Conservation (phyloP, 1,140 invertebrate genomes). For the Bradysia coprophila region DNA sequence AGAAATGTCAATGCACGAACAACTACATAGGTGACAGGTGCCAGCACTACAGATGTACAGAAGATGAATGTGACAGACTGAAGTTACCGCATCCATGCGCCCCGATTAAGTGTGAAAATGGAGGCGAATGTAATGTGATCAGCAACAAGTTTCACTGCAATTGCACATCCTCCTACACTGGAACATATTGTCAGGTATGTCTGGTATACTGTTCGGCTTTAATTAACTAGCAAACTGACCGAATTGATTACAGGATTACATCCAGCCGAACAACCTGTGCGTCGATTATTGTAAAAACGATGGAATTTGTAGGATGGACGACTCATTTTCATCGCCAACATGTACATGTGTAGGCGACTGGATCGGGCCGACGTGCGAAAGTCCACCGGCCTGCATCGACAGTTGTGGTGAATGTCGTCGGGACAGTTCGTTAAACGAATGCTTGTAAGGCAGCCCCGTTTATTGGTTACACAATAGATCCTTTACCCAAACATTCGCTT, state of each 20-base stretch:
- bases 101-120: slow-evolving; percentile 17
- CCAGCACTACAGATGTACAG: slow-evolving; percentile 19
- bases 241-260: slow-evolving; percentile 19
- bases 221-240: neutral
- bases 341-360: slow-evolving; percentile 38
- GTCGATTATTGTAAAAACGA: slow-evolving; percentile 32
- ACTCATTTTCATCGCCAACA: slow-evolving; percentile 19
- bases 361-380: slow-evolving; percentile 32
- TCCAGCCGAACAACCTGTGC: slow-evolving; percentile 38
- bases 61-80: slow-evolving; percentile 12
- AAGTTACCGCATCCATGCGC: slow-evolving; percentile 17
- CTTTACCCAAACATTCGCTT: too few species aligned
- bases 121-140: slow-evolving; percentile 18
- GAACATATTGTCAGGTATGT: slow-evolving; percentile 38
- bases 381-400: slow-evolving; percentile 27
- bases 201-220: neutral
- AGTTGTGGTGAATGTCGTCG: slow-evolving; percentile 36
- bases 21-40: slow-evolving; percentile 18
- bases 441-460: slow-evolving; percentile 19
- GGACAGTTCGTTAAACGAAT: slow-evolving; percentile 24
- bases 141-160: slow-evolving; percentile 27
- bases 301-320: slow-evolving; percentile 29
- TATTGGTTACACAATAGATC: too few species aligned
- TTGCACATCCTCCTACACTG: slow-evolving; percentile 44
- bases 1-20: slow-evolving; percentile 12